Evolutionary conservation across 2,888 invertebrate genomes (phyloP), one percentile per base, ranked within the genome.

Genomic region (Trissolcus brochymenae): DNA sequence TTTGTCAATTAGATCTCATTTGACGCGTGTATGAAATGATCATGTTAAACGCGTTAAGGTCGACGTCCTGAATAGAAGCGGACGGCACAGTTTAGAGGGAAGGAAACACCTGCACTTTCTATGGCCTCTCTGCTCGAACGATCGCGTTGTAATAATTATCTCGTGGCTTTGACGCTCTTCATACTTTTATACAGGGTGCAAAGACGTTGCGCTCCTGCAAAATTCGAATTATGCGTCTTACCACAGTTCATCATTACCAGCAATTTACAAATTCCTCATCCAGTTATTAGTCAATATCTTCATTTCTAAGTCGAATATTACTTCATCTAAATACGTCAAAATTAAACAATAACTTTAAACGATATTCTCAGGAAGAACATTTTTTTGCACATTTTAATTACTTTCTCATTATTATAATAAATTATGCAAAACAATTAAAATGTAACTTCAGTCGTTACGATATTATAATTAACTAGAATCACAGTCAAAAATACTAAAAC

Each of bases 71-170:
- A 71, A 72, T 60, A 67, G 61, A 75, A 62, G 62, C 70, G 73
- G 72, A 76, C 72, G 60, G 78, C 68, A 67, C 65, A 60, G 65
- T 73, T 72, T 70, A 73, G 73, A 73, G 73, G 66, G 64, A 70
- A 73, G 60, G 70, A 78, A 78, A 70, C 78, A 78, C 78, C 78
- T 78, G 78, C 70, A 76, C 76, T 76, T 76, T 65, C 76, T 76
- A 70, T 65, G 65, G 76, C 70, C 70, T 76, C 76, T 73, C 65
- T 68, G 70, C 76, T 79, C 66, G 73, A 76, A 73, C 70, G 70
- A 68, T 73, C 76, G 72, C 61, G 61, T 65, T 64, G 65, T 70
- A 73, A 70, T 76, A 72, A 73, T 79, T 76, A 79, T 65, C 68
- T 66, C 70, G 51, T 60, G 57, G 60, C 60, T 50, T 62, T 60